These are phyloP conservation scores for Camponotus floridanus DNA, from an alignment of 1,140 invertebrate genomes.

Conservation along the genomic window DNA sequence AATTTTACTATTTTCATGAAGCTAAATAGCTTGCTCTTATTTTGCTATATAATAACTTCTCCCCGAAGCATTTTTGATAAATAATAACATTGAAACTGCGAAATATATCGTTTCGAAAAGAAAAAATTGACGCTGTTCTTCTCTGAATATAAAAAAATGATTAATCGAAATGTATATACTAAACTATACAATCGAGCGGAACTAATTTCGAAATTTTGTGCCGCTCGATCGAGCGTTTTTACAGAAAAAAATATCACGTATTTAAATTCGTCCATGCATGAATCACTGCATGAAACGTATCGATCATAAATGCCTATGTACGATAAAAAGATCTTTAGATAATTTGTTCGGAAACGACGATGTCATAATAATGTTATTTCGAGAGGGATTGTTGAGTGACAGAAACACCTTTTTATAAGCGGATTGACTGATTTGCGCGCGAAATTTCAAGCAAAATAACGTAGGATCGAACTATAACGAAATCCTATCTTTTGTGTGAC, in stretches of 20 bases:
- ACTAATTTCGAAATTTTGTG: constrained; percentile 20
- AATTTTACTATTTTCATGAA: constrained; percentile 16
- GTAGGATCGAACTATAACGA: not conserved
- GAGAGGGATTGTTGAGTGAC: not conserved
- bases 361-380: constrained; percentile 17
- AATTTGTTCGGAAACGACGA: not conserved
- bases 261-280: not conserved
- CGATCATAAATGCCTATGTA: constrained; percentile 19
- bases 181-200: not conserved
- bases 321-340: not conserved
- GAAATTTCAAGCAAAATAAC: not conserved
- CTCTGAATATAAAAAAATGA: not conserved
- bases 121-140: not conserved
- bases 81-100: constrained; percentile 24
- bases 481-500: too few relatives aligned
- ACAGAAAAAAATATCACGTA: not conserved
- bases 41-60: not conserved
- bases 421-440: not conserved
- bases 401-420: not conserved
- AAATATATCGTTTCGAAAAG: not conserved
- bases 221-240: constrained; percentile 31
- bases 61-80: not conserved
- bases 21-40: not conserved
- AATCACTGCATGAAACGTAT: not conserved
- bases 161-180: not conserved